phyloP scores from a whole-genome alignment of 2,113 vertebrate species.

The Oryzias woworae region DNA sequence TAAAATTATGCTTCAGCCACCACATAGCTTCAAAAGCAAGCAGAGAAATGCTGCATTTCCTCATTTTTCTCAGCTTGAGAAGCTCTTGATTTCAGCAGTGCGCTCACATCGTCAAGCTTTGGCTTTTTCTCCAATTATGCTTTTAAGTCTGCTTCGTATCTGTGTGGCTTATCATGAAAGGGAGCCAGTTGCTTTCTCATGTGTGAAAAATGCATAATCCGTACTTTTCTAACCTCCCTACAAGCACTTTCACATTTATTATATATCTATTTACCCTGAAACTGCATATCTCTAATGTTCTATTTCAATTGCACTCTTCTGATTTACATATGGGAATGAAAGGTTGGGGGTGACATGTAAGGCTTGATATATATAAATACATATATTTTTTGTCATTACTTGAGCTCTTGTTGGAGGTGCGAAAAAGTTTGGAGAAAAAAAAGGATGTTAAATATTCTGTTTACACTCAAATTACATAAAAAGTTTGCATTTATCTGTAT shows the following conservation, averaged over 20 bases:
- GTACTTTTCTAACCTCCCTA: slow-evolving; percentile 28
- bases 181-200: slow-evolving; percentile 27
- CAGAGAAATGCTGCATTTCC: slow-evolving; percentile 26
- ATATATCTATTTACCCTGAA: slow-evolving; percentile 47
- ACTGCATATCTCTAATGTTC: slow-evolving; percentile 33
- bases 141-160: slow-evolving; percentile 26
- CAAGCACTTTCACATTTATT: slow-evolving; percentile 57
- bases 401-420: slow-evolving; percentile 31
- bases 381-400: slow-evolving; percentile 19
- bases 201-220: slow-evolving; percentile 51
- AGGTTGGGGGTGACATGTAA: neutral
- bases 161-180: slow-evolving; percentile 38
- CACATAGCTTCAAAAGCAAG: slow-evolving; percentile 21
- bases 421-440: slow-evolving; percentile 15
- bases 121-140: slow-evolving; percentile 43
- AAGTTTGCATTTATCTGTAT: too few species aligned
- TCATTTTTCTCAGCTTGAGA: slow-evolving; percentile 16
- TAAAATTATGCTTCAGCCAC: slow-evolving; percentile 19
- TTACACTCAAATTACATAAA: too few species aligned
- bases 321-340: slow-evolving; percentile 14
- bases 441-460: too few species aligned
- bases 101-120: slow-evolving; percentile 6
- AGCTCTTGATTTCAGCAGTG: slow-evolving; percentile 28
- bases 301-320: slow-evolving; percentile 17
- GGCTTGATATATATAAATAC: slow-evolving; percentile 11